These are phyloP conservation scores for Spondyliosoma cantharus DNA, from an alignment of 2,797 vertebrate genomes.

Conservation along the genomic window DNA sequence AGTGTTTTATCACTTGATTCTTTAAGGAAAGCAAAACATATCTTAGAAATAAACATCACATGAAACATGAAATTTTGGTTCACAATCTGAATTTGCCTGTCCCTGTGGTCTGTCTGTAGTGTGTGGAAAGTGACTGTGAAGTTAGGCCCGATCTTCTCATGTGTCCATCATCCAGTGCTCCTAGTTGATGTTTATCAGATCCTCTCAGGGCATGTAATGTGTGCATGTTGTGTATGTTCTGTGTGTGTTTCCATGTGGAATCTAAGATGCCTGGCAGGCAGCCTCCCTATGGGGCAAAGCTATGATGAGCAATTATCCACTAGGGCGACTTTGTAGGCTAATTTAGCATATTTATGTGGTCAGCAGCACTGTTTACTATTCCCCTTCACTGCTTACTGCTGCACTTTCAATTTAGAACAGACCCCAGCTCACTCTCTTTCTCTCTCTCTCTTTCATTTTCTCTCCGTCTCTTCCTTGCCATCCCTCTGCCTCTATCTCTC, in stretches of 20 bases:
- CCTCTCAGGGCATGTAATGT: slow-evolving; percentile 19
- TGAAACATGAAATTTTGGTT: neutral
- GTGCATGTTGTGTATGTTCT: slow-evolving; percentile 60
- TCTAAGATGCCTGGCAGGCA: slow-evolving; percentile 79
- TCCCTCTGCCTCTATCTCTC: slow-evolving; percentile 73
- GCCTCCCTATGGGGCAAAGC: slow-evolving; percentile 76
- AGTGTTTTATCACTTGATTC: neutral
- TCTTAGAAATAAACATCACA: neutral
- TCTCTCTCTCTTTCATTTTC: slow-evolving; percentile 57
- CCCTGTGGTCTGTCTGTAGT: slow-evolving; percentile 1
- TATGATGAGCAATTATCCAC: slow-evolving; percentile 86
- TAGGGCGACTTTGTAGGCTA: slow-evolving; percentile 83
- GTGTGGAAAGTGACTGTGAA: slow-evolving; percentile 15
- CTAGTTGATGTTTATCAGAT: slow-evolving; percentile 45
- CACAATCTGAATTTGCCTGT: neutral
- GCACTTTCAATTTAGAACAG: slow-evolving; percentile 82
- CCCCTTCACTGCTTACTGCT: slow-evolving; percentile 83
- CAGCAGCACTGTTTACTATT: slow-evolving; percentile 85
- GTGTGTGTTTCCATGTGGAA: slow-evolving; percentile 78
- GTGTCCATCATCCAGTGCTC: slow-evolving; percentile 36
- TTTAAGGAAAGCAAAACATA: slow-evolving; percentile 5
- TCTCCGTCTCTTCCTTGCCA: slow-evolving; percentile 62
- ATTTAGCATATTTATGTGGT: slow-evolving; percentile 85
- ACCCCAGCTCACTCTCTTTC: slow-evolving; percentile 60
- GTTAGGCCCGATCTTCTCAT: slow-evolving; percentile 19